These are phyloP conservation scores for Ochropleura plecta DNA, from an alignment of 2,888 invertebrate genomes.

Conservation along the genomic window DNA sequence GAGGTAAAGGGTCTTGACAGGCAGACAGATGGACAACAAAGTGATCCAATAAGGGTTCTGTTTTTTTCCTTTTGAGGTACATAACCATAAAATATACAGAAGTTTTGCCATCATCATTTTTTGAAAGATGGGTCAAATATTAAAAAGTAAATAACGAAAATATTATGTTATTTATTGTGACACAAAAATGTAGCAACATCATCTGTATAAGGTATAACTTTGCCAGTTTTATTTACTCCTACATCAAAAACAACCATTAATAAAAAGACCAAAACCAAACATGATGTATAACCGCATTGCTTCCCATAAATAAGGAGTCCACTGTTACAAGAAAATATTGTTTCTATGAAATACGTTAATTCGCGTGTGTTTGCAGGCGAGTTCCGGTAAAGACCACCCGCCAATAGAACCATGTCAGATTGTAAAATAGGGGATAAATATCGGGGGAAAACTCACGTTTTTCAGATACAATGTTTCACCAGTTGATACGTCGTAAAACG, in stretches of 20 bases:
- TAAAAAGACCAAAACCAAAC: conserved; percentile 27
- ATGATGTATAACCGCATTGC: conserved; percentile 32
- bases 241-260: conserved; percentile 18
- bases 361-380: conserved; percentile 52
- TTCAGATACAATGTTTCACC: background rate
- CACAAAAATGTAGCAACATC: background rate
- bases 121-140: background rate
- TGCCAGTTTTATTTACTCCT: background rate
- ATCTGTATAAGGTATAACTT: background rate
- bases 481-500: background rate
- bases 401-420: background rate
- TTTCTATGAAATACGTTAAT: conserved; percentile 55
- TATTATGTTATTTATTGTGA: background rate
- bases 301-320: conserved; percentile 44
- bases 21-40: too few species aligned
- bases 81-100: too few species aligned
- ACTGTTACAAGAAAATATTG: conserved; percentile 52
- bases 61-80: too few species aligned
- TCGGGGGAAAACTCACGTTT: background rate
- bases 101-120: too few species aligned
- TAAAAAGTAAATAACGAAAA: background rate
- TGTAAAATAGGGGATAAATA: background rate
- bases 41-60: too few species aligned
- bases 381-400: background rate
- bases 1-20: too few species aligned